Evolutionary conservation across 2,797 vertebrate genomes (phyloP).

Genomic region (Ibycter americanus): DNA sequence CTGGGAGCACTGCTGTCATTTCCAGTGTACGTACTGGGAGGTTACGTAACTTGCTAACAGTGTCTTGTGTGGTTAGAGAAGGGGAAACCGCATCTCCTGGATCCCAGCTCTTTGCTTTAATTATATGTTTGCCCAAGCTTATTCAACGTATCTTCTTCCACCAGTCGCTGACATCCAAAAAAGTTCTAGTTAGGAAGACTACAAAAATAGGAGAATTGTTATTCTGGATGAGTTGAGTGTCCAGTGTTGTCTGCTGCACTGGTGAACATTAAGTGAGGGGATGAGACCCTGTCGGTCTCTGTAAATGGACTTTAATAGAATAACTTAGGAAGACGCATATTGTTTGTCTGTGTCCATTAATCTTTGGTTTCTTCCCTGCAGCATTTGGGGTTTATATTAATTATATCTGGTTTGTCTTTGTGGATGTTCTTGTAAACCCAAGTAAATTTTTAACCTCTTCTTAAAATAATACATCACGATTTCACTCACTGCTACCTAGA

Average conservation of each 20-base stretch:
- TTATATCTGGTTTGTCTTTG: background rate
- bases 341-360: constrained; percentile 35
- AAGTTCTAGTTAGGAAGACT: background rate
- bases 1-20: background rate
- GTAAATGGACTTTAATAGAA: constrained; percentile 39
- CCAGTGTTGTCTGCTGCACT: background rate
- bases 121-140: background rate
- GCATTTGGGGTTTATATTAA: constrained; percentile 13
- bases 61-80: background rate
- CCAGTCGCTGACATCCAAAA: background rate
- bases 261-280: background rate
- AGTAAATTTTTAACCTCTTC: background rate
- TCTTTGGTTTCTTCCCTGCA: constrained; percentile 30
- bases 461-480: background rate
- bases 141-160: background rate
- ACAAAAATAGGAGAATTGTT: background rate
- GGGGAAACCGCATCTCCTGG: background rate
- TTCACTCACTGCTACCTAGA: background rate
- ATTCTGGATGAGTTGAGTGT: background rate
- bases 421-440: background rate
- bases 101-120: background rate
- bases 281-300: constrained; percentile 3
- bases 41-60: background rate
- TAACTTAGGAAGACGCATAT: background rate
- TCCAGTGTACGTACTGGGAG: background rate